Percentiles rank a stretch among this genome's conserved stretches.
Conservation (phyloP, 1,140 invertebrate genomes). For the Zaprionus davidi region DNA sequence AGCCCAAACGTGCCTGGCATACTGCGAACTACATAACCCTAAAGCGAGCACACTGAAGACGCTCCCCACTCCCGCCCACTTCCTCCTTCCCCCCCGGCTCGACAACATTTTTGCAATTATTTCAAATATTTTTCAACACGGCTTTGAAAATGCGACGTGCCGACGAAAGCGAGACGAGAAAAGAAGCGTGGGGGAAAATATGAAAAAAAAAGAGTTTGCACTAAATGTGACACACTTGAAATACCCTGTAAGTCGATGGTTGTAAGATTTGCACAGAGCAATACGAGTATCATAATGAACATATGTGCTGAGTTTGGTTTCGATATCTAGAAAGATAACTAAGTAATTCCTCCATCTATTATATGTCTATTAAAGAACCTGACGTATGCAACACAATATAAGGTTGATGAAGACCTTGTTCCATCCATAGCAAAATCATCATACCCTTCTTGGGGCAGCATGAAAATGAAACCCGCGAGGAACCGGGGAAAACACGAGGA, state of each 20-base stretch:
- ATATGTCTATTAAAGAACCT: too few species aligned
- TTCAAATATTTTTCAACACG: slow-evolving; percentile 82
- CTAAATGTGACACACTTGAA: not conserved
- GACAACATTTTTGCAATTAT: slow-evolving; percentile 79
- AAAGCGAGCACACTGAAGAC: slow-evolving; percentile 3
- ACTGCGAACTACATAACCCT: not conserved
- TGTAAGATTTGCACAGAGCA: not conserved
- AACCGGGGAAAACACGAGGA: not conserved
- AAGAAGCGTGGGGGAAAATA: slow-evolving; percentile 10
- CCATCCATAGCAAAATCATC: not conserved
- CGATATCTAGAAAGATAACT: not conserved
- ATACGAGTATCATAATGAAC: not conserved
- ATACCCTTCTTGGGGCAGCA: not conserved
- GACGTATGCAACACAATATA: too few species aligned
- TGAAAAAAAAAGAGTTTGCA: not conserved
- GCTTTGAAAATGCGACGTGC: slow-evolving; percentile 74
- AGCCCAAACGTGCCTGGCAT: slow-evolving; percentile 58
- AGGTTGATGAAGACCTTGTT: too few species aligned
- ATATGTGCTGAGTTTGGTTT: not conserved
- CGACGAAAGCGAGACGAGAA: slow-evolving; percentile 39
- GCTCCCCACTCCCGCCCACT: not conserved
- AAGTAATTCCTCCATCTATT: too few species aligned
- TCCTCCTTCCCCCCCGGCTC: not conserved
- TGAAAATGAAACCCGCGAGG: not conserved
- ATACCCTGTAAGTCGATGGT: not conserved